Conservation (phyloP, 2,797 vertebrate genomes). For the Carapus acus region DNA sequence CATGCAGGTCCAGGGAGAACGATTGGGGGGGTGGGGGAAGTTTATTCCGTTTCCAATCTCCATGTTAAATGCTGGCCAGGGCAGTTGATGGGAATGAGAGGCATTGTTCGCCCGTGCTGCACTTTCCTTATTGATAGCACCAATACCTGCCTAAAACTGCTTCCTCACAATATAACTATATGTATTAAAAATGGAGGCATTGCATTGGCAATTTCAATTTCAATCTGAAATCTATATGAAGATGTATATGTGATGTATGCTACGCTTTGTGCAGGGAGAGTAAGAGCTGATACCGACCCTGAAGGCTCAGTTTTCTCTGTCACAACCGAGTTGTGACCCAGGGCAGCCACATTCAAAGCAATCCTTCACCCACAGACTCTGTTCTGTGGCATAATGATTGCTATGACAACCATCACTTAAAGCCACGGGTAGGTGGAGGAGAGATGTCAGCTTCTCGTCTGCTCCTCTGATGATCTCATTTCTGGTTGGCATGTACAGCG, state of each 20-base stretch:
- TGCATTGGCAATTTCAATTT: slow-evolving; percentile 46
- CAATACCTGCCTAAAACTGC: slow-evolving; percentile 63
- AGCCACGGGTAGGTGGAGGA: slow-evolving; percentile 72
- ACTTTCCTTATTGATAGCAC: slow-evolving; percentile 52
- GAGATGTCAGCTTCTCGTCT: slow-evolving; percentile 71
- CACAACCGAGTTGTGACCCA: slow-evolving; percentile 72
- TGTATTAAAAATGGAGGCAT: slow-evolving; percentile 41
- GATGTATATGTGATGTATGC: slow-evolving; percentile 39
- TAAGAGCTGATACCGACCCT: slow-evolving; percentile 48
- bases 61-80: slow-evolving; percentile 77
- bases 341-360: slow-evolving; percentile 70
- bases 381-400: slow-evolving; percentile 73
- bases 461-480: slow-evolving; percentile 74
- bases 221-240: slow-evolving; percentile 43
- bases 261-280: slow-evolving; percentile 44
- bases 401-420: slow-evolving; percentile 80
- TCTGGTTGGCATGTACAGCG: slow-evolving; percentile 71
- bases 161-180: slow-evolving; percentile 49
- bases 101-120: slow-evolving; percentile 68
- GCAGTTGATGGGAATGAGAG: slow-evolving; percentile 71
- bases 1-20: slow-evolving; percentile 76
- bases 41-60: slow-evolving; percentile 78
- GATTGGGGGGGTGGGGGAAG: slow-evolving; percentile 63
- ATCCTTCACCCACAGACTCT: slow-evolving; percentile 70
- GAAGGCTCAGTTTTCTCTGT: slow-evolving; percentile 55